A percentile compares a stretch with the other conserved stretches of the same genome.
Conservation (phyloP, 2,888 invertebrate genomes). For the Mythimna vitellina region DNA sequence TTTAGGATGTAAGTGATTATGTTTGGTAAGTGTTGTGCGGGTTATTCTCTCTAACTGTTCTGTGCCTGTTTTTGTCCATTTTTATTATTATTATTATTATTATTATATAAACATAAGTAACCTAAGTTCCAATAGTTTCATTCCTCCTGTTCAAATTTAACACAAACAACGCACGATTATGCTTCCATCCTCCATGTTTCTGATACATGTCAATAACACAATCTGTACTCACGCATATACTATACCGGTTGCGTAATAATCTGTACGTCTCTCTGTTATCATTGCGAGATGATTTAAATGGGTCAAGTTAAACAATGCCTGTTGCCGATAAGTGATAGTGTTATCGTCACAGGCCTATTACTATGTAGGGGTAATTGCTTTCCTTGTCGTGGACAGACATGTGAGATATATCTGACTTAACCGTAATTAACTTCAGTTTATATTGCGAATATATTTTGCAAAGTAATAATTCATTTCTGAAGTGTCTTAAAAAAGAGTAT, state of each 20-base stretch:
- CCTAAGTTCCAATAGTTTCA: neutral
- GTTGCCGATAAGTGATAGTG: slow-evolving; percentile 37
- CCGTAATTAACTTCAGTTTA: too few relatives aligned
- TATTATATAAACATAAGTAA: neutral
- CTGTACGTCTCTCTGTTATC: slow-evolving; percentile 35
- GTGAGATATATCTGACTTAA: neutral
- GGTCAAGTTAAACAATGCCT: slow-evolving; percentile 63
- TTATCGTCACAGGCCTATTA: slow-evolving; percentile 9
- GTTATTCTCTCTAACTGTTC: too few relatives aligned
- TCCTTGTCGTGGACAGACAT: neutral
- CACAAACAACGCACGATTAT: neutral
- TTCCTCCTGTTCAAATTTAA: neutral
- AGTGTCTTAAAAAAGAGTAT: too few relatives aligned
- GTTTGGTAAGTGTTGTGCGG: too few relatives aligned
- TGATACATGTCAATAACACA: neutral
- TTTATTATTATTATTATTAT: too few relatives aligned
- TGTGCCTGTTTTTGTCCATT: too few relatives aligned
- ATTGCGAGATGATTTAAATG: slow-evolving; percentile 56
- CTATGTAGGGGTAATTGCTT: slow-evolving; percentile 15
- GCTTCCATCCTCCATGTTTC: neutral
- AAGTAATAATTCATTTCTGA: too few relatives aligned
- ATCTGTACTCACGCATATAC: neutral
- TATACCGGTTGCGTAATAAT: slow-evolving; percentile 24
- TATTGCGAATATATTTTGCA: too few relatives aligned
- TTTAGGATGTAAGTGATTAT: too few relatives aligned